Evolutionary conservation across 2,113 vertebrate species (phyloP), one percentile per base, ranked within the genome.

Genomic region (Galbula dea): DNA sequence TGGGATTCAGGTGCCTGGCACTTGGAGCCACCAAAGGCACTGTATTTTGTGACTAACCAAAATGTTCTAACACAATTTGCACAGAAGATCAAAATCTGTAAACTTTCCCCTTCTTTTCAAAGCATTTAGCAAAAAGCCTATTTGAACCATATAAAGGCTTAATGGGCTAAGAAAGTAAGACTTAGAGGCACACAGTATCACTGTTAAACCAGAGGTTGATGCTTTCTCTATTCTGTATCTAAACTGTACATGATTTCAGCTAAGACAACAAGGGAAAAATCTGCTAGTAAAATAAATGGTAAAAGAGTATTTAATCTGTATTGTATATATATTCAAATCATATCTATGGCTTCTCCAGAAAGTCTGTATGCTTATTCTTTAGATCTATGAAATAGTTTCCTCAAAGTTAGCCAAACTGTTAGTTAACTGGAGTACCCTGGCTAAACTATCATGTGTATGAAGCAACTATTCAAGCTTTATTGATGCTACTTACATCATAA

Each of bases 81-180:
- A 87, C 4, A 7, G 66, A 91, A 69, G 85, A 95, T 81, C 86
- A 84, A 93, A 93, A 96, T 83, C 79, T 89, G 83, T 96, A 95
- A 96, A 85, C 39, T 84, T 89, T 81, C 74, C 87, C 37, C 77
- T 72, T 39, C 74, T 94, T 97, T 88, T 91, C 52, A 48, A 81
- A 63, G 75, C 67, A 93, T 61, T 91, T 66, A 80, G n/a, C 52
- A 34, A 81, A 92, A 77, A 49, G 78, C 88, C 89, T 94, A 79
- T 93, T 95, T 95, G 92, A 95, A 96, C 68, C 83, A 41, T 16
- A 57, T 62, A 89, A 95, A 91, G 55, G 45, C 66, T 96, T 94
- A 94, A 65, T 68, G 67, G 83, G 74, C 61, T 94, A 66, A 84
- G 91, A 91, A 82, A 86, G 79, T 30, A 4, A 45, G n/a, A 89